Evolutionary conservation across 2,113 vertebrate species (phyloP).

Genomic region (Saguinus midas): DNA sequence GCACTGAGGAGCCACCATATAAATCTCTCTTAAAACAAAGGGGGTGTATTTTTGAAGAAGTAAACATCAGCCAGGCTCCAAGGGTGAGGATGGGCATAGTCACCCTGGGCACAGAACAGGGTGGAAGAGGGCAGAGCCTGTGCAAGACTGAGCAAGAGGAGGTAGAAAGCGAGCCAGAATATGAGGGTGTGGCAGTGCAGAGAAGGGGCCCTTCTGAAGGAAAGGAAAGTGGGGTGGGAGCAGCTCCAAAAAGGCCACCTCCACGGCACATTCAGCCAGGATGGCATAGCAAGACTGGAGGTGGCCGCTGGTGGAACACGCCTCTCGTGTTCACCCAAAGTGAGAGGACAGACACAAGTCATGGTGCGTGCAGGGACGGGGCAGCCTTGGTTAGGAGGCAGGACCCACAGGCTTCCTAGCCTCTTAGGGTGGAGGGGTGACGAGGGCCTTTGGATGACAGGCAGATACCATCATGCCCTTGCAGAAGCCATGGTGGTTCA

Average conservation of each 20-base stretch:
- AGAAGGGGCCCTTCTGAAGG: background rate
- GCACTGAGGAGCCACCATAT: background rate
- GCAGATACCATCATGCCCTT: background rate
- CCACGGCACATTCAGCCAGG: accelerated
- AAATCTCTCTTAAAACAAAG: background rate
- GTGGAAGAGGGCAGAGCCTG: accelerated
- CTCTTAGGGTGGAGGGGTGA: too few relatives aligned
- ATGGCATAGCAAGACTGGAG: background rate
- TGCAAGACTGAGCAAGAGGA: background rate
- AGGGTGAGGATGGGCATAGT: background rate
- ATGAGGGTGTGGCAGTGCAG: background rate
- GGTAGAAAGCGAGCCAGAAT: background rate
- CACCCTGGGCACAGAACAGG: background rate
- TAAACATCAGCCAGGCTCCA: background rate
- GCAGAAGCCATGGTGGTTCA: accelerated
- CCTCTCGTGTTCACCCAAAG: background rate
- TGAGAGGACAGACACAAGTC: background rate
- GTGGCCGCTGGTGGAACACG: accelerated
- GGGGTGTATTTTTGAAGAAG: background rate
- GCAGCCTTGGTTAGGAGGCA: background rate
- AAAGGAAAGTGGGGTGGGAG: background rate
- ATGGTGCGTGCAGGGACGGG: accelerated
- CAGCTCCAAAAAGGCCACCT: background rate
- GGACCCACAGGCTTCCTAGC: background rate
- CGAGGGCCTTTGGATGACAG: background rate